A percentile compares a stretch with the other conserved stretches of the same genome.
phyloP scores from a whole-genome alignment of 2,888 invertebrate species.

The Kuschelorhynchus macadamiae region DNA sequence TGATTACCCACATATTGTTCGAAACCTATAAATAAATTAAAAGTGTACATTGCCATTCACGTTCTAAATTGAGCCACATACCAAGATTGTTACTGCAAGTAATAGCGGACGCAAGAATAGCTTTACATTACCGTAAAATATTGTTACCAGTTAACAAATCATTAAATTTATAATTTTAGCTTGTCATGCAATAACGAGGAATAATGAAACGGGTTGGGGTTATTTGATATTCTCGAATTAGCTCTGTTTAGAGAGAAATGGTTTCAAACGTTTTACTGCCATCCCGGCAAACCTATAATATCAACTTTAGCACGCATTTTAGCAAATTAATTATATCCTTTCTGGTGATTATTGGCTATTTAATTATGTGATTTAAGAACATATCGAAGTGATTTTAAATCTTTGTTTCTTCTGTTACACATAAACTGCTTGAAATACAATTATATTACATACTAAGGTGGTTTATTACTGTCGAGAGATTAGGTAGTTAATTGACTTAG shows the following conservation, averaged over 20 bases:
- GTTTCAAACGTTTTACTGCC: neutral
- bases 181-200: conserved; percentile 30
- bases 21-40: conserved; percentile 35
- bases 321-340: neutral
- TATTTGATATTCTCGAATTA: neutral
- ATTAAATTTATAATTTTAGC: conserved; percentile 34
- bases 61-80: conserved; percentile 28
- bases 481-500: too few relatives aligned
- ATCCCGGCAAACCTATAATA: neutral
- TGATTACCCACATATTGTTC: conserved; percentile 25
- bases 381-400: neutral
- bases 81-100: conserved; percentile 19
- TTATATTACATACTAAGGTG: too few relatives aligned
- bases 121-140: conserved; percentile 31
- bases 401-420: too few relatives aligned
- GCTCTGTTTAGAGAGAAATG: neutral
- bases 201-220: conserved; percentile 10
- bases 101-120: conserved; percentile 24
- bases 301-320: neutral
- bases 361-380: neutral
- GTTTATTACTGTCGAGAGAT: too few relatives aligned
- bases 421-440: too few relatives aligned
- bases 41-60: conserved; percentile 20
- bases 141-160: conserved; percentile 36
- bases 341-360: neutral